Base-by-base conservation (phyloP, 1,140 invertebrate species). In the Apis florea region DNA sequence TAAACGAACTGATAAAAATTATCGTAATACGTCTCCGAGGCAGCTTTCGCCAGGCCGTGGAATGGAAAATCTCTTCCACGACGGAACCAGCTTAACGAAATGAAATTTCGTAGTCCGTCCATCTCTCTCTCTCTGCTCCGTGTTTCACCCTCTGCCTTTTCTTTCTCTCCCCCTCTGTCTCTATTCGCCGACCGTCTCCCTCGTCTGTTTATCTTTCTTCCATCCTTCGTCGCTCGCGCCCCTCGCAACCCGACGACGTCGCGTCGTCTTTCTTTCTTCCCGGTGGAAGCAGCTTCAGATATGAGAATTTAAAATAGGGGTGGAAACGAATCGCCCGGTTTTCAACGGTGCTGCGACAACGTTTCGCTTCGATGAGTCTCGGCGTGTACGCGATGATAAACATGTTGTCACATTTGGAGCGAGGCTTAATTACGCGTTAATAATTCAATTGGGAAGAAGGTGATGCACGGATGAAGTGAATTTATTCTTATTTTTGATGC, bases 81-180 rank as follows among this genome's bases (percentile, higher is more conserved):
- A 66, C 59, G 82, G 72, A 81, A 86, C 83, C 79, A 82, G 85
- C 82, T 87, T 84, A 87, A 84, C 83, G 75, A 87, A 84, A 87
- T 88, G 71, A 88, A 88, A 88, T 84, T 87, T 83, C 63, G 51
- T 71, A 76, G 56, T 74, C 64, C 6, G 24, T 74, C 53, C 61
- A 12, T 73, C 70, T 53, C 58, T 64, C 40, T 67, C 13, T 54
- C 59, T 24, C 21, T 40, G 31, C 31, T 40, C 31, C 31, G 31
- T 40, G 31, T 6, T 40, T 40, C 31, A 40, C 31, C 31, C 31
- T 76, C 59, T 80, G 19, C 21, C 68, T 26, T 61, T 26, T 61
- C 21, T 53, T 26, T 64, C 53, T 21, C 51, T 67, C 1, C 17
- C 4, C 21, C n/a, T 47, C 68, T 49, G 58, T 70, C 67, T 53